Evolutionary conservation across 1,140 invertebrate species (phyloP).

Genomic region (Homalodisca vitripennis): DNA sequence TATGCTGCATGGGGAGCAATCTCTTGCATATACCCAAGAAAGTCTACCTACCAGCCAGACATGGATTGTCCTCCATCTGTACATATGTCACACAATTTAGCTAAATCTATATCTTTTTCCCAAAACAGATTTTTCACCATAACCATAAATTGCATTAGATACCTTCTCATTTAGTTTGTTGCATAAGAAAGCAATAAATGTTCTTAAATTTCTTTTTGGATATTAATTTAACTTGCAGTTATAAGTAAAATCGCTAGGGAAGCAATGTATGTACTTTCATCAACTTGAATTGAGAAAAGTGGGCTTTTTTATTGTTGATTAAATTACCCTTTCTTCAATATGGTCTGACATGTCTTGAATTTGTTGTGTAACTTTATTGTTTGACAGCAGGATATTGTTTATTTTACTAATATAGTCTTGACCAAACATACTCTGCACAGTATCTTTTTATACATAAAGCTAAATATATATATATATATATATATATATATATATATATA

Average conservation of each 20-base stretch:
- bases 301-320: background rate
- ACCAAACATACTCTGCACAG: too few relatives aligned
- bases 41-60: too few relatives aligned
- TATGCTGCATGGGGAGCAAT: constrained; percentile 35
- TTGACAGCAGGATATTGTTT: background rate
- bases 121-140: too few relatives aligned
- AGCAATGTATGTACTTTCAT: constrained; percentile 26
- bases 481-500: too few relatives aligned
- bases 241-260: constrained; percentile 28
- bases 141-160: constrained; percentile 30
- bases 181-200: constrained; percentile 27
- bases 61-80: constrained; percentile 17
- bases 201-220: constrained; percentile 7
- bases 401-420: constrained; percentile 6
- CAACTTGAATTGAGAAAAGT: constrained; percentile 29
- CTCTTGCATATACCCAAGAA: too few relatives aligned
- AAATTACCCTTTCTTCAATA: background rate
- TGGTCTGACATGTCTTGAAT: constrained; percentile 4
- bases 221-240: constrained; percentile 28
- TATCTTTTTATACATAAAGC: too few relatives aligned
- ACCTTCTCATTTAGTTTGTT: constrained; percentile 25
- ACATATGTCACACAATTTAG: constrained; percentile 11
- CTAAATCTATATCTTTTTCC: constrained; percentile 19
- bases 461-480: too few relatives aligned
- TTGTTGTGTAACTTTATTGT: constrained; percentile 7